Conservation (phyloP, 2,888 invertebrate species). For the Leptinotarsa juncta region DNA sequence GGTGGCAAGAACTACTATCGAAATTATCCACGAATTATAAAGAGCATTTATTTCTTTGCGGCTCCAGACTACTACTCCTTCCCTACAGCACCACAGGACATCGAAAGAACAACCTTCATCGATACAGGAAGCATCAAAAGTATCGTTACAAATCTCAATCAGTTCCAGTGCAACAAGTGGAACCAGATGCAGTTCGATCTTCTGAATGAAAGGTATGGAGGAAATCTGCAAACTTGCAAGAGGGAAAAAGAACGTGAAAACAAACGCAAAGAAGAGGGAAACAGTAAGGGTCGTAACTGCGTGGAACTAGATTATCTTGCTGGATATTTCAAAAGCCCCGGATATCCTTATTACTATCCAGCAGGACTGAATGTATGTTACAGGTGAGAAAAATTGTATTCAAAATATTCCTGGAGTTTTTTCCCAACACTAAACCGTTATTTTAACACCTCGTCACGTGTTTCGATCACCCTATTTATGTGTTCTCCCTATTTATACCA, state of each 20-base stretch:
- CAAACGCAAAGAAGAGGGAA: neutral
- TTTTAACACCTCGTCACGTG: neutral
- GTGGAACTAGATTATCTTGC: constrained; percentile 55
- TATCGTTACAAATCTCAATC: constrained; percentile 48
- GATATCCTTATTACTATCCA: constrained; percentile 66
- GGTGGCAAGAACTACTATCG: constrained; percentile 13
- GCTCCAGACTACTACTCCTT: constrained; percentile 50
- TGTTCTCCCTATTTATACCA: too few species aligned
- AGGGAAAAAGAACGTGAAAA: constrained; percentile 20
- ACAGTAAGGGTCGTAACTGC: constrained; percentile 52
- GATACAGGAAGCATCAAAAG: constrained; percentile 52
- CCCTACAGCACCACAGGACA: constrained; percentile 47
- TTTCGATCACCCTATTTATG: too few species aligned
- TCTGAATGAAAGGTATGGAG: constrained; percentile 42
- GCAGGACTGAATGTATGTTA: constrained; percentile 65
- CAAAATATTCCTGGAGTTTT: too few species aligned
- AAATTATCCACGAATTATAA: constrained; percentile 43
- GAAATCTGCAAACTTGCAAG: constrained; percentile 43
- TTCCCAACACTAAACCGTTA: too few species aligned
- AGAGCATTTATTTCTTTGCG: constrained; percentile 58
- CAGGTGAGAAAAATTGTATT: constrained; percentile 59
- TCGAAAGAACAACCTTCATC: constrained; percentile 58
- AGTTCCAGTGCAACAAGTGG: constrained; percentile 50
- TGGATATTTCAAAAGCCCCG: constrained; percentile 65
- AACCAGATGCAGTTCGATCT: constrained; percentile 49